Conservation (phyloP, 2,113 vertebrate genomes). For the Anser cygnoides region DNA sequence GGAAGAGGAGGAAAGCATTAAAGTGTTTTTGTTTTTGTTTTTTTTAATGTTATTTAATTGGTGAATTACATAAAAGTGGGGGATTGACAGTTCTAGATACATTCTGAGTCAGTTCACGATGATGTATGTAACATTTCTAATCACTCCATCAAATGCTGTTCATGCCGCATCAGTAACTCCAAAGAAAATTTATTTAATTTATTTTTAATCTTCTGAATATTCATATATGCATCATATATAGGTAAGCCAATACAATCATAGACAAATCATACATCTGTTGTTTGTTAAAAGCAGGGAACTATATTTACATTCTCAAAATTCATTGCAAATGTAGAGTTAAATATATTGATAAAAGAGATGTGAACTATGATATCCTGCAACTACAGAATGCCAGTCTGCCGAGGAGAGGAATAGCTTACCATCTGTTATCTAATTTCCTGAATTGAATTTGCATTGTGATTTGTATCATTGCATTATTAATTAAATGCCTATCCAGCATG, state of each 20-base stretch:
- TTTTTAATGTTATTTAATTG: neutral
- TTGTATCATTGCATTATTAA: conserved; percentile 44
- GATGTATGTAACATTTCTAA: neutral
- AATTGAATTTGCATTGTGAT: conserved; percentile 43
- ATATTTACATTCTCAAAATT: conserved; percentile 30
- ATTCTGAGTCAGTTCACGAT: neutral
- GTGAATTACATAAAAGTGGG: neutral
- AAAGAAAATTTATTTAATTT: neutral
- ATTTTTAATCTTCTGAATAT: conserved; percentile 34
- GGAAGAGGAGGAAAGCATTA: neutral
- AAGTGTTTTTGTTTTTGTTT: neutral
- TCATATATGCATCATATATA: neutral
- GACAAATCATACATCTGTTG: neutral
- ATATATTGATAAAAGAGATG: conserved; percentile 24
- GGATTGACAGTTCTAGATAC: neutral
- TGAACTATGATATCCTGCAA: conserved; percentile 37
- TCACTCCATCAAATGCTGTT: neutral
- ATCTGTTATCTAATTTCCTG: conserved; percentile 52
- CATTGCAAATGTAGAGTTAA: conserved; percentile 25
- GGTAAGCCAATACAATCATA: neutral
- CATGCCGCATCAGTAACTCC: neutral
- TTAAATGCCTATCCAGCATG: conserved; percentile 14
- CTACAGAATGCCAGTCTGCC: neutral
- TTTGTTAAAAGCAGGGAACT: conserved; percentile 16
- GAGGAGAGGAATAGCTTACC: conserved; percentile 6